Conservation (phyloP, 2,113 vertebrate species). For the Neoarius graeffei region DNA sequence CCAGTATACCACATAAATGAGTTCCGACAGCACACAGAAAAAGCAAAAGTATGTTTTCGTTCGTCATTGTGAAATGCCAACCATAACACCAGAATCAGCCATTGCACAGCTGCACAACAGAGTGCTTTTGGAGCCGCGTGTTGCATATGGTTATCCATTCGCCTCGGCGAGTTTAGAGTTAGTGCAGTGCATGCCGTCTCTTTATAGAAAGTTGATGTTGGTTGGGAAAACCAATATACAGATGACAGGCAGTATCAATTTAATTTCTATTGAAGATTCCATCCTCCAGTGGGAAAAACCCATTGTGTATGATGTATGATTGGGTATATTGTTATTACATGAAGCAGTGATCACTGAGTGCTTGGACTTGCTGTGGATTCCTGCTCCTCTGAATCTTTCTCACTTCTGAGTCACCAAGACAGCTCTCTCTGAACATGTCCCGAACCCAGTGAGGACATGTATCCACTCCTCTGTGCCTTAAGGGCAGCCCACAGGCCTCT, state of each 20-base stretch:
- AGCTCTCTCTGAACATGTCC: conserved; percentile 18
- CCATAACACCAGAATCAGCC: background rate
- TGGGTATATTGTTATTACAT: background rate
- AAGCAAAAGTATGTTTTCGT: background rate
- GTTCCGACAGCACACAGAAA: background rate
- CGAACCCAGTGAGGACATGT: conserved; percentile 6
- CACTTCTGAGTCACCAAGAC: background rate
- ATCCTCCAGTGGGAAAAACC: background rate
- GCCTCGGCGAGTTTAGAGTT: background rate
- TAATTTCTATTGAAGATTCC: background rate
- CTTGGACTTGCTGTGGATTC: background rate
- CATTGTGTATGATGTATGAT: no score
- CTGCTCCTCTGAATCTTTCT: background rate
- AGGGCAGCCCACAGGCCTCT: conserved; percentile 20
- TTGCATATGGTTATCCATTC: background rate
- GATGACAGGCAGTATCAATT: background rate
- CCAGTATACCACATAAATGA: background rate
- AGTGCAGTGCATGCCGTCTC: background rate
- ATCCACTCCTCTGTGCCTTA: conserved; percentile 23
- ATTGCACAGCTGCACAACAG: background rate
- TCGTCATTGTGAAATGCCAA: background rate
- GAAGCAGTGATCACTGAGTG: background rate
- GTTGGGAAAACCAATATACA: background rate
- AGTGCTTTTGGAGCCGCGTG: background rate
- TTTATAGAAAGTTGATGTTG: no score